Evolutionary conservation across 2,888 invertebrate genomes (phyloP).

Genomic region (Cephus nigrinus): DNA sequence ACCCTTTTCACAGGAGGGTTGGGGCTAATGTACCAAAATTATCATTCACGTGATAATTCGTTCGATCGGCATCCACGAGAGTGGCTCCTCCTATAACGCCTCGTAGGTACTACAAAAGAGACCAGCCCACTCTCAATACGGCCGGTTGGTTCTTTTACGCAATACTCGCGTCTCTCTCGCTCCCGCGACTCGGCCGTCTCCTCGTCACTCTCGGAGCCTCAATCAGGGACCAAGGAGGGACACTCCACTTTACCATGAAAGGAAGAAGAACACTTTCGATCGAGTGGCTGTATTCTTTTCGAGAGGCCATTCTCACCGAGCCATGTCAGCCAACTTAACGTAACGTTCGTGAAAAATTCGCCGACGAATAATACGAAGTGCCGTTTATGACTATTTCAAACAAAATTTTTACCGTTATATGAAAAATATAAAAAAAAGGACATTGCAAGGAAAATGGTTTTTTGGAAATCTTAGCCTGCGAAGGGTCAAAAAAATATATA

Average conservation of each 20-base stretch:
- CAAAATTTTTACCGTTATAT: no score
- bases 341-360: background rate
- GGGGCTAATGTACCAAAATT: background rate
- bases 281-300: background rate
- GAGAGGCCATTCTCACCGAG: background rate
- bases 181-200: slow-evolving; percentile 1
- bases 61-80: background rate
- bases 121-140: background rate
- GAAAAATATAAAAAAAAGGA: no score
- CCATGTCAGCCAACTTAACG: background rate
- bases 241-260: background rate
- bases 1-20: slow-evolving; percentile 8
- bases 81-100: background rate
- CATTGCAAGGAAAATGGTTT: no score
- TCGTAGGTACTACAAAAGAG: background rate
- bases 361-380: no score
- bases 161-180: background rate
- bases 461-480: no score
- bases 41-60: background rate
- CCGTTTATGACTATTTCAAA: no score
- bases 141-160: background rate
- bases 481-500: no score
- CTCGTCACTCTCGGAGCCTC: background rate
- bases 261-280: background rate
- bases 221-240: background rate